Evolutionary conservation across 30 jellyfish, hydroid and myxozoan species (phyloP), one percentile per base, ranked within the genome.

Genomic region (Mastigias papua): DNA sequence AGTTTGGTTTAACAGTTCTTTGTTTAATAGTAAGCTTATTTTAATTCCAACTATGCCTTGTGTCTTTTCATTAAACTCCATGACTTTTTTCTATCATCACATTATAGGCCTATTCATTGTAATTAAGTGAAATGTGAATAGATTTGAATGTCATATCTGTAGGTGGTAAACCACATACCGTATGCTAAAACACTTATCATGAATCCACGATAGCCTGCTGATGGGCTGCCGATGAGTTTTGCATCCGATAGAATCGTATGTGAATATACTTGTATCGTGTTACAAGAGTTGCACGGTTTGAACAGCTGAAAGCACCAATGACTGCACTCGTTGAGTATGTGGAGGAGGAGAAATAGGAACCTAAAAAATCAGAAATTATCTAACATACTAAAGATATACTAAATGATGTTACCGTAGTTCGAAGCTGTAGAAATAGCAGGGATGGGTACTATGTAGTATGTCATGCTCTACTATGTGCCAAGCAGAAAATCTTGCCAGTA

Each of bases 261-360:
- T 50, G 61, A 50, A 76, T 76, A 57, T 76, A 76, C 22, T 30
- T 76, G 19, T 76, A 34, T 7, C 87, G 76, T 15, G 87, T 51
- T 21, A 76, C 76, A 27, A 76, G 22, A 17, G 54, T 33, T 16
- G 31, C 34, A 13, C 22, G 22, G n/a, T 32, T 3, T 22, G 20
- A 26, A 25, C 87, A 76, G 0, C 26, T 68, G 20, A 2, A 0
- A 21, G 60, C 62, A 28, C 61, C n/a, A 58, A 76, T 61, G 7
- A 34, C 32, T 31, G 51, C 23, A 57, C 87, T 76, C 9, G 77
- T 50, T 25, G 76, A 48, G 35, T 23, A 76, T 29, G 87, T 76
- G 19, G 87, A 58, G 16, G 87, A 5, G 3, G 77, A 17, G 32
- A 73, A 76, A 34, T 76, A 33, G 31, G 87, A 76, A 10, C 87